phyloP scores from a whole-genome alignment of 2,888 invertebrate species.

The Leptopterna dolabrata region DNA sequence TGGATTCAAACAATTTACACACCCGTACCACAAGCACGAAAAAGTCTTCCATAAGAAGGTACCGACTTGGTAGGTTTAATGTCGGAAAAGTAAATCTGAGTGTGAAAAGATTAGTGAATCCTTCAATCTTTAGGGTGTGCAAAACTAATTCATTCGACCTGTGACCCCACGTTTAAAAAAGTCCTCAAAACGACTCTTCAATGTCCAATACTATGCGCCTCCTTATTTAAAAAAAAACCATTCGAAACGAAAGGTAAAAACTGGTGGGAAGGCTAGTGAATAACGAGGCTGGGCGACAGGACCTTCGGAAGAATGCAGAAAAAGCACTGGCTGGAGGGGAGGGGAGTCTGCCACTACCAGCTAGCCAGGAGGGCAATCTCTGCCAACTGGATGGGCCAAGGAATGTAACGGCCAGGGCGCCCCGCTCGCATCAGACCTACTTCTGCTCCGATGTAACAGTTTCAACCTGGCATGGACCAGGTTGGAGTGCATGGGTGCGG shows the following conservation, averaged over 20 bases:
- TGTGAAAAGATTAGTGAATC: too few species aligned
- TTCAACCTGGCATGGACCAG: not conserved
- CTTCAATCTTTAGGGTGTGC: too few species aligned
- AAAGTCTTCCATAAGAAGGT: too few species aligned
- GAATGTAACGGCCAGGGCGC: slow-evolving; percentile 33
- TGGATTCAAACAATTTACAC: too few species aligned
- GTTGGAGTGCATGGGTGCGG: not conserved
- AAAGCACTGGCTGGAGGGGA: not conserved
- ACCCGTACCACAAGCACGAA: too few species aligned
- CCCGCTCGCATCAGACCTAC: slow-evolving; percentile 23
- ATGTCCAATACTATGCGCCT: too few species aligned
- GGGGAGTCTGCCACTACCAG: not conserved
- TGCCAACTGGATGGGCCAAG: not conserved
- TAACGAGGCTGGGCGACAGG: not conserved
- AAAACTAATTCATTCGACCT: too few species aligned
- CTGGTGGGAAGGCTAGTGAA: not conserved
- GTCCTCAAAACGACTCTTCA: too few species aligned
- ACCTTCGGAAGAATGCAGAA: slow-evolving; percentile 39
- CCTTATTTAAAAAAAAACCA: too few species aligned
- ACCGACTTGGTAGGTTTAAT: too few species aligned
- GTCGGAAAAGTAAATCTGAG: too few species aligned
- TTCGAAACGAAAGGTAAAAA: not conserved
- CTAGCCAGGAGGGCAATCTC: not conserved
- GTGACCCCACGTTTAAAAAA: too few species aligned
- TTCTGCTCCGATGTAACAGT: not conserved